A percentile compares a stretch with the other conserved stretches of the same genome.
Evolutionary conservation across 37 sponge, comb jelly and placozoan genomes (phyloP).

Genomic region (Aplysina aerophoba): DNA sequence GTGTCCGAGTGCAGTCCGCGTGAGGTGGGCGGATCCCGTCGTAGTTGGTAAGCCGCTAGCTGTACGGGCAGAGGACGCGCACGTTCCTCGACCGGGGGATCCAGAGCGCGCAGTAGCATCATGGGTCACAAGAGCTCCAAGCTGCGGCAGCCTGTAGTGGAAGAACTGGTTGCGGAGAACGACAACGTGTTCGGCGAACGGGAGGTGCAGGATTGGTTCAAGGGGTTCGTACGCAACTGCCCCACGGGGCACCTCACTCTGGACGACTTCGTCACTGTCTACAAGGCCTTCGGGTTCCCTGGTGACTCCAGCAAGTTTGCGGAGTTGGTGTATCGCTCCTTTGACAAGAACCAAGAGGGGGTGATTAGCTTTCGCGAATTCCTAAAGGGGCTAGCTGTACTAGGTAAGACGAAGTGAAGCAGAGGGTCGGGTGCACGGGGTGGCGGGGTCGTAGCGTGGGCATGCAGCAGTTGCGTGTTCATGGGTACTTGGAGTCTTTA

Average conservation of each 20-base stretch:
- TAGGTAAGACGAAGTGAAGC: neutral
- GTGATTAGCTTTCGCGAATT: conserved; percentile 6
- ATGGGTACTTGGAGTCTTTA: too few species aligned
- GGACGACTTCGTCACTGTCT: conserved; percentile 10
- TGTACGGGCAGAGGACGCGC: too few species aligned
- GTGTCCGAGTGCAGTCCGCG: too few species aligned
- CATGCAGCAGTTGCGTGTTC: too few species aligned
- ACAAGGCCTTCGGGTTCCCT: neutral
- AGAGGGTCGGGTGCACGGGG: too few species aligned
- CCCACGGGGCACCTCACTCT: conserved; percentile 16
- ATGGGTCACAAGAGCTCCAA: conserved; percentile 19
- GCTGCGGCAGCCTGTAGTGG: neutral
- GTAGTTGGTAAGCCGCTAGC: too few species aligned
- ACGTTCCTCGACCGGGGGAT: too few species aligned
- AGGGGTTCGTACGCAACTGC: conserved; percentile 22
- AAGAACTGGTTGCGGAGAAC: neutral
- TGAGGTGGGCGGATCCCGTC: too few species aligned
- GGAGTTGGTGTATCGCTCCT: neutral
- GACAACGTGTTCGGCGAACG: neutral
- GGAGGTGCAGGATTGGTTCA: conserved; percentile 31
- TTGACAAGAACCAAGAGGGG: conserved; percentile 24
- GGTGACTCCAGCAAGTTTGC: conserved; percentile 24
- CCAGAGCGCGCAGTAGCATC: too few species aligned
- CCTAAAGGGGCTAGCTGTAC: conserved; percentile 12
- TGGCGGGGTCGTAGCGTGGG: too few species aligned